A percentile compares a stretch with the other conserved stretches of the same genome.
phyloP scores from a whole-genome alignment of 2,113 vertebrate genomes.

The Bubalus kerabau region DNA sequence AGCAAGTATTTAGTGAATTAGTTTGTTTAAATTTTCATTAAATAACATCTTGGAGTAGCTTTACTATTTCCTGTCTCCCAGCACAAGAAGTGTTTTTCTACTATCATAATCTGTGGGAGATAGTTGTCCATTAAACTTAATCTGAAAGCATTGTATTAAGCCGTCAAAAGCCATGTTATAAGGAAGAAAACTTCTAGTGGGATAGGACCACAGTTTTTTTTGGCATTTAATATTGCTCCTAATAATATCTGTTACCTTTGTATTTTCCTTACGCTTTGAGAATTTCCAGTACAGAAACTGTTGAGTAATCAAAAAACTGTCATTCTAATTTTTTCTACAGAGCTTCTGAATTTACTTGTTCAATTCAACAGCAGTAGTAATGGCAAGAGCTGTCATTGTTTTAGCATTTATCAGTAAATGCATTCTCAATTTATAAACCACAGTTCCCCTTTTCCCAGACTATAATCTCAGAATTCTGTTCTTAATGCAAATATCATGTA shows the following conservation, averaged over 20 bases:
- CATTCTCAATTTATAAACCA: constrained; percentile 62
- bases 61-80: background rate
- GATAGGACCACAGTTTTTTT: background rate
- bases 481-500: constrained; percentile 52
- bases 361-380: constrained; percentile 9
- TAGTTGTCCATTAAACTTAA: background rate
- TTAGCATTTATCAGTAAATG: constrained; percentile 58
- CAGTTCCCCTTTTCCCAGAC: constrained; percentile 48
- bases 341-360: constrained; percentile 48
- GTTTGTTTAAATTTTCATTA: constrained; percentile 16
- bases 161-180: background rate
- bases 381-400: constrained; percentile 38
- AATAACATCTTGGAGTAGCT: background rate
- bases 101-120: background rate
- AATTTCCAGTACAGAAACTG: background rate
- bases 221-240: background rate
- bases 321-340: background rate
- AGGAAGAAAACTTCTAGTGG: background rate
- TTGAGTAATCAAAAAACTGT: background rate
- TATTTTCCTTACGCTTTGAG: background rate
- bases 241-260: background rate
- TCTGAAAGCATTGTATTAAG: background rate
- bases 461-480: constrained; percentile 60
- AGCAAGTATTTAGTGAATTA: background rate
- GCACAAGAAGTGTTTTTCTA: background rate